phyloP scores from a whole-genome alignment of 2,888 invertebrate genomes.

The Anoplius nigerrimus region DNA sequence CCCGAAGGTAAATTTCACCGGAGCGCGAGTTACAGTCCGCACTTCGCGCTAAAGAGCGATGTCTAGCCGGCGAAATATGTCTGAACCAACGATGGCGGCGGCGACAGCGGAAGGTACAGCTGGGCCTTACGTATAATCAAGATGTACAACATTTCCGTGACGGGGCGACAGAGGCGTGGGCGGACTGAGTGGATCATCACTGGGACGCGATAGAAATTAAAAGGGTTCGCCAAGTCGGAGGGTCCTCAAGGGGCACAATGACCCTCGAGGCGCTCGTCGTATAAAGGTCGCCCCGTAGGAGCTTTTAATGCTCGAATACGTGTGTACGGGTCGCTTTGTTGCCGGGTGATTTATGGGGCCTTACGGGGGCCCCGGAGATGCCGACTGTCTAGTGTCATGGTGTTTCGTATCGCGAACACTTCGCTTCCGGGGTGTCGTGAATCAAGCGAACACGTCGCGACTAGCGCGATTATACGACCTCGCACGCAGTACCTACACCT shows the following conservation, averaged over 20 bases:
- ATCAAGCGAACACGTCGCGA: slow-evolving; percentile 58
- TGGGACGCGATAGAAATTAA: too few species aligned
- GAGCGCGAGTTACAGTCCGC: background rate
- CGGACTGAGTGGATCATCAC: too few species aligned
- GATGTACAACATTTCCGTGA: too few species aligned
- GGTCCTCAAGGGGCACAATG: background rate
- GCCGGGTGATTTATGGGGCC: slow-evolving; percentile 56
- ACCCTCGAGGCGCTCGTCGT: slow-evolving; percentile 9
- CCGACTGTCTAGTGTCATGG: slow-evolving; percentile 52
- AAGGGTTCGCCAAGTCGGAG: too few species aligned
- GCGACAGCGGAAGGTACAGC: too few species aligned
- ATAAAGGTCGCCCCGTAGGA: slow-evolving; percentile 35
- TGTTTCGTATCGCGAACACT: slow-evolving; percentile 54
- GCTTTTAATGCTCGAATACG: slow-evolving; percentile 44
- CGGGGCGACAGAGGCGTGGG: too few species aligned
- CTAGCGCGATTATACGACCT: slow-evolving; percentile 49
- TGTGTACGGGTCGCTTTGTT: slow-evolving; percentile 52
- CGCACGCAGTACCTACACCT: slow-evolving; percentile 36
- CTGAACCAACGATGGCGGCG: too few species aligned
- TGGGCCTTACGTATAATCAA: too few species aligned
- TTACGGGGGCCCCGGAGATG: slow-evolving; percentile 45
- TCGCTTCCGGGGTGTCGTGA: slow-evolving; percentile 61
- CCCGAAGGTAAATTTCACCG: background rate
- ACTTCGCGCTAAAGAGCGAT: too few species aligned
- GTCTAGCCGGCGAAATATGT: too few species aligned